A percentile compares a stretch with the other conserved stretches of the same genome.
Conservation (phyloP, 2,888 invertebrate species). For the Petrophora chlorosata region DNA sequence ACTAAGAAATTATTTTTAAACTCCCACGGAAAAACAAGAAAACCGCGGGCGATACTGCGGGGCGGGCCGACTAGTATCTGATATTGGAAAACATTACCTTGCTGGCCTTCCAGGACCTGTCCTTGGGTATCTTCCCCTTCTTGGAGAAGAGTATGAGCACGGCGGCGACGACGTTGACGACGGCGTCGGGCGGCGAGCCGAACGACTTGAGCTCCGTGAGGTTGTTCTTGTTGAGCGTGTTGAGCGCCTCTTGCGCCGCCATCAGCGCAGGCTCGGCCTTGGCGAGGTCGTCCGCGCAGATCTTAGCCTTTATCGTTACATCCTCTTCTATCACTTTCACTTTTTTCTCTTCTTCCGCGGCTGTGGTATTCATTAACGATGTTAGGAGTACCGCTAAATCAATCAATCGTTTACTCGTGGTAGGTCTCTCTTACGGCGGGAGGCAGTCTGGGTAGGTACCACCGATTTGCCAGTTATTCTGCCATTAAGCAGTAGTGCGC, state of each 20-base stretch:
- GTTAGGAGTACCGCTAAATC: too few relatives aligned
- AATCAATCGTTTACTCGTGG: too few relatives aligned
- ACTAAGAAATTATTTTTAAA: too few relatives aligned
- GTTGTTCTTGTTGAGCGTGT: slow-evolving; percentile 96
- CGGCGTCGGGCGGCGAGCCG: slow-evolving; percentile 94
- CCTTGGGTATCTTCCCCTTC: slow-evolving; percentile 94
- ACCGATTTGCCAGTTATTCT: too few relatives aligned
- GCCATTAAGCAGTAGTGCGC: too few relatives aligned
- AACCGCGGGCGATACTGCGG: too few relatives aligned
- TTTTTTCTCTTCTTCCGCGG: slow-evolving; percentile 94
- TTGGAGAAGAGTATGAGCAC: slow-evolving; percentile 93
- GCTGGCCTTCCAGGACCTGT: slow-evolving; percentile 95
- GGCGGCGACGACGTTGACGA: slow-evolving; percentile 93
- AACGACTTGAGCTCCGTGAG: slow-evolving; percentile 97
- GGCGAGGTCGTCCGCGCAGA: slow-evolving; percentile 94
- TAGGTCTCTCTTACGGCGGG: too few relatives aligned
- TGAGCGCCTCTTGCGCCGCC: slow-evolving; percentile 95
- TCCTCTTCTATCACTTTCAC: slow-evolving; percentile 95
- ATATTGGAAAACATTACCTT: slow-evolving; percentile 79
- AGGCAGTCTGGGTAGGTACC: too few relatives aligned
- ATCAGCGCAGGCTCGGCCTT: slow-evolving; percentile 95
- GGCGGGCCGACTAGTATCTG: too few relatives aligned
- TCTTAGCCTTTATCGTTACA: slow-evolving; percentile 91
- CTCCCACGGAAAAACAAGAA: too few relatives aligned
- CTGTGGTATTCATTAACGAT: too few relatives aligned